Percentiles rank a stretch among this genome's conserved stretches.
Evolutionary conservation across 2,888 invertebrate species (phyloP).

Genomic region (Agrotis ipsilon): DNA sequence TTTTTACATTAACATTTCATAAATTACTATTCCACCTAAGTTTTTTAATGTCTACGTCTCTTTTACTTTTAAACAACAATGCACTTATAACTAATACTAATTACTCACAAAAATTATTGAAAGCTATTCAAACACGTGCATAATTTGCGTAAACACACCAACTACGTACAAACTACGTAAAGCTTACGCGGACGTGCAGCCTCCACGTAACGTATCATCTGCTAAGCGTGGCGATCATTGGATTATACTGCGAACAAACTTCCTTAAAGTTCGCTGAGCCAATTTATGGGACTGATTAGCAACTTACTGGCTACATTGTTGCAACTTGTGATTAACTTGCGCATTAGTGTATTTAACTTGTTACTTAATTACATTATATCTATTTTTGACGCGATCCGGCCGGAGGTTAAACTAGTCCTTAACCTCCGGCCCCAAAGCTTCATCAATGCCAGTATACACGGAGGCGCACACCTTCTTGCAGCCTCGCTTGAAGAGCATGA

Average conservation of each 20-base stretch:
- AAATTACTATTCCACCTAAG: neutral
- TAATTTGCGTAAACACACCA: neutral
- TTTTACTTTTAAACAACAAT: neutral
- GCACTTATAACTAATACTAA: neutral
- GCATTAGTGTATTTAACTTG: slow-evolving; percentile 4
- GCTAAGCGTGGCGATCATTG: slow-evolving; percentile 37
- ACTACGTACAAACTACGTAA: neutral
- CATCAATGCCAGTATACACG: slow-evolving; percentile 73
- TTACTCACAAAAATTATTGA: neutral
- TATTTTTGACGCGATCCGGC: neutral
- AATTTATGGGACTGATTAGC: slow-evolving; percentile 31
- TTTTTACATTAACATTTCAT: neutral
- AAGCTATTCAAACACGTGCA: neutral
- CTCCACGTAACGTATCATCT: slow-evolving; percentile 34
- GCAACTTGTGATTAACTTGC: slow-evolving; percentile 28
- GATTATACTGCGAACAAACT: slow-evolving; percentile 50
- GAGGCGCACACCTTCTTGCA: slow-evolving; percentile 63
- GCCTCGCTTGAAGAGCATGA: slow-evolving; percentile 58
- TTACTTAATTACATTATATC: neutral
- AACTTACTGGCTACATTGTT: slow-evolving; percentile 13
- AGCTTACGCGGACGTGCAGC: slow-evolving; percentile 11
- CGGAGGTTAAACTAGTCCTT: slow-evolving; percentile 26
- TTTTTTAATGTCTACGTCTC: too few relatives aligned
- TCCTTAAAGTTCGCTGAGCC: slow-evolving; percentile 34
- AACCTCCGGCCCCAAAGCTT: slow-evolving; percentile 76